These are phyloP conservation scores for Diarsia dahlii DNA, from an alignment of 2,888 invertebrate species.

Conservation along the genomic window DNA sequence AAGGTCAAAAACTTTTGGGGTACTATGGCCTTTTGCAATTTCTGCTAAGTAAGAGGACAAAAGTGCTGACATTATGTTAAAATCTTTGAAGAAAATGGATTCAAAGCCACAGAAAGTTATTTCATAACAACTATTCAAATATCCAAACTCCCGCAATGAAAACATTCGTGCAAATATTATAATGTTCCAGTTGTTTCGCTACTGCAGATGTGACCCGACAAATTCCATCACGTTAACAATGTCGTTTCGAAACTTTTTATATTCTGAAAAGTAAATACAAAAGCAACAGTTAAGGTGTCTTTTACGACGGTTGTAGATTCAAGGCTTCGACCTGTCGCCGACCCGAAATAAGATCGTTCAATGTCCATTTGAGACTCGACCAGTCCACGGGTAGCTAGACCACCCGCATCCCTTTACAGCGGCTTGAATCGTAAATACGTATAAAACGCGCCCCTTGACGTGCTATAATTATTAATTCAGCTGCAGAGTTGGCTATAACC, in stretches of 20 bases:
- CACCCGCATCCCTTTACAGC: slow-evolving; percentile 57
- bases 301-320: slow-evolving; percentile 55
- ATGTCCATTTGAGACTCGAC: slow-evolving; percentile 53
- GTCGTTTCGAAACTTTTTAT: slow-evolving; percentile 31
- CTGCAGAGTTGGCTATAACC: slow-evolving; percentile 56
- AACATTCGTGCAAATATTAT: slow-evolving; percentile 33
- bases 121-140: slow-evolving; percentile 19
- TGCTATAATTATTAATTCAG: slow-evolving; percentile 77
- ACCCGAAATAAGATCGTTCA: slow-evolving; percentile 40
- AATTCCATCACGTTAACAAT: slow-evolving; percentile 18
- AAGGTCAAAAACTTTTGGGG: background rate
- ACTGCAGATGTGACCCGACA: slow-evolving; percentile 24
- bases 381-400: slow-evolving; percentile 29
- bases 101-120: background rate
- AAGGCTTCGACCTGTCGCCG: slow-evolving; percentile 29
- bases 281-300: slow-evolving; percentile 18
- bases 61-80: background rate
- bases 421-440: slow-evolving; percentile 71
- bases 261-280: slow-evolving; percentile 23
- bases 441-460: slow-evolving; percentile 70
- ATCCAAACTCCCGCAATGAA: background rate
- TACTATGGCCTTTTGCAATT: background rate
- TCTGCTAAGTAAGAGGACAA: background rate
- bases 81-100: background rate
- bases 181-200: background rate